phyloP scores from a whole-genome alignment of 2,797 vertebrate genomes.

The Morelia viridis region DNA sequence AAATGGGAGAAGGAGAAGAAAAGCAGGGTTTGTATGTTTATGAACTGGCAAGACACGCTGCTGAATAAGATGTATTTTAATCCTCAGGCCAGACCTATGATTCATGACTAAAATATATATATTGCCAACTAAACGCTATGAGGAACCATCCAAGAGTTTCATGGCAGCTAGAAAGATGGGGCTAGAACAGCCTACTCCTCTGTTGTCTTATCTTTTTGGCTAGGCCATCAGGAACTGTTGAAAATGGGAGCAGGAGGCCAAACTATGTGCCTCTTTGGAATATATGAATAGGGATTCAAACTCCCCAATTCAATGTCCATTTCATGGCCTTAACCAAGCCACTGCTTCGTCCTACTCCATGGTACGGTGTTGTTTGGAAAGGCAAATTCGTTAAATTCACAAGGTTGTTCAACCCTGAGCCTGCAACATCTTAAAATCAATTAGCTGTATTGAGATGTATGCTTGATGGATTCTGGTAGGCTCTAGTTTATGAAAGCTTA shows the following conservation, averaged over 20 bases:
- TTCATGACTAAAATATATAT: slow-evolving; percentile 7
- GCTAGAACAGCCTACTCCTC: no score
- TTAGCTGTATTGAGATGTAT: neutral
- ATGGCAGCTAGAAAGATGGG: neutral
- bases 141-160: slow-evolving; percentile 48
- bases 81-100: neutral
- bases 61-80: slow-evolving; percentile 52
- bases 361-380: neutral
- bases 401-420: neutral
- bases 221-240: no score
- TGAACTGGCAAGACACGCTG: slow-evolving; percentile 34
- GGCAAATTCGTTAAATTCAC: neutral
- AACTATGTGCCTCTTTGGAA: no score
- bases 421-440: neutral
- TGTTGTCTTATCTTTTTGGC: no score
- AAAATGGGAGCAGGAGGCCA: no score
- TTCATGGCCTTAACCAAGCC: neutral
- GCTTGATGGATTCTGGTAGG: neutral
- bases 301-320: neutral
- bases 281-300: no score
- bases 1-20: slow-evolving; percentile 26
- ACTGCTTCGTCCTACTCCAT: neutral
- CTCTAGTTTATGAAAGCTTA: no score
- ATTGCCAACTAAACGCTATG: slow-evolving; percentile 23
- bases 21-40: neutral